phyloP scores from a whole-genome alignment of 2,797 vertebrate genomes.

The Sphenopsis melanotis region DNA sequence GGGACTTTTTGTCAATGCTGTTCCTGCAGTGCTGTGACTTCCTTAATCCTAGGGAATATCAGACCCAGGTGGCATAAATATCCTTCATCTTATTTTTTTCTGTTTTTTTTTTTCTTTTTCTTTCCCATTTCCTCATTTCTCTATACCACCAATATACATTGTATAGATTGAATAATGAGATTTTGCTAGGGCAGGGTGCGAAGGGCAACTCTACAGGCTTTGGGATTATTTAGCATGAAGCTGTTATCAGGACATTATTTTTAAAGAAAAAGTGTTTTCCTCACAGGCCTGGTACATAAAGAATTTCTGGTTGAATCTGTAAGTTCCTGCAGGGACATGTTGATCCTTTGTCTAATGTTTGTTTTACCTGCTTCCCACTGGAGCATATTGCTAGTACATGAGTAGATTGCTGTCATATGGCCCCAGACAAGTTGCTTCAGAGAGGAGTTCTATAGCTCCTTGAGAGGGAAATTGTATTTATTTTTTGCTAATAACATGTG shows the following conservation, averaged over 20 bases:
- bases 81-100: not conserved
- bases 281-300: not conserved
- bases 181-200: not conserved
- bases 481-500: not conserved
- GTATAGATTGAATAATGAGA: not conserved
- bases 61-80: not conserved
- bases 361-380: not conserved
- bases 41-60: not conserved
- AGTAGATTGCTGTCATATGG: not conserved
- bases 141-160: not conserved
- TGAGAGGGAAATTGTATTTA: not conserved
- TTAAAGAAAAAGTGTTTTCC: not conserved
- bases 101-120: not conserved
- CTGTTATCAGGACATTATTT: not conserved
- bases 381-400: not conserved
- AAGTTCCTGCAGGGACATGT: not conserved
- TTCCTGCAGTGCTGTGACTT: not conserved
- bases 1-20: not conserved
- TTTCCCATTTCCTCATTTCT: not conserved
- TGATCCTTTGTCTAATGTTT: not conserved
- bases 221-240: not conserved
- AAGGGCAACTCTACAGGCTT: not conserved
- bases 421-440: not conserved
- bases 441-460: not conserved
- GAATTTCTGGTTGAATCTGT: slow-evolving; percentile 13